phyloP scores from a whole-genome alignment of 1,140 invertebrate genomes.

The Protaetia brevitarsis region DNA sequence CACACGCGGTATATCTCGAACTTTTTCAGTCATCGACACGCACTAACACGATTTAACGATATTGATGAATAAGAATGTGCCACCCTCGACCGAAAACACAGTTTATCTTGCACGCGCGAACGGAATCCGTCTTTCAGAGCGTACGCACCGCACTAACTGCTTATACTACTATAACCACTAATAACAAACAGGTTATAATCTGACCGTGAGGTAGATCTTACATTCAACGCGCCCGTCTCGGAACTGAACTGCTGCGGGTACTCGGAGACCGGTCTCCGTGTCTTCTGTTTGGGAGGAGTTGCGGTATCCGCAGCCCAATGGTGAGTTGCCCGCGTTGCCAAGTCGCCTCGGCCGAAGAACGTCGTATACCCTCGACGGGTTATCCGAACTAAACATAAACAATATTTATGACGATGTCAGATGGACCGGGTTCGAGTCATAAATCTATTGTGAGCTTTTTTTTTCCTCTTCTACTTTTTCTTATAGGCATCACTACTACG shows the following conservation, averaged over 20 bases:
- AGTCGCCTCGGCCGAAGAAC: slow-evolving; percentile 32
- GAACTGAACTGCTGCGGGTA: slow-evolving; percentile 33
- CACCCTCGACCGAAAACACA: too few relatives aligned
- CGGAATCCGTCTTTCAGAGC: too few relatives aligned
- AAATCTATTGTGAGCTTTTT: slow-evolving; percentile 43
- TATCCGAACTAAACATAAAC: slow-evolving; percentile 44
- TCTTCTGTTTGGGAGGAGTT: slow-evolving; percentile 41
- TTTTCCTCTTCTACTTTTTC: slow-evolving; percentile 25
- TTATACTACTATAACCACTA: too few relatives aligned
- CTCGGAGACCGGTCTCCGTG: slow-evolving; percentile 18
- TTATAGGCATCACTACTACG: neutral
- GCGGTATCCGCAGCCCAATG: slow-evolving; percentile 34
- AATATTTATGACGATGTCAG: slow-evolving; percentile 48
- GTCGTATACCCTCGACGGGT: slow-evolving; percentile 20
- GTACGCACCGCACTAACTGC: too few relatives aligned
- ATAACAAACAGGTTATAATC: slow-evolving; percentile 26
- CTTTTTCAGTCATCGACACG: too few relatives aligned
- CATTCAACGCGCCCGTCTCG: slow-evolving; percentile 23
- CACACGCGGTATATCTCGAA: too few relatives aligned
- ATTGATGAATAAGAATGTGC: too few relatives aligned
- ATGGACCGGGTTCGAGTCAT: slow-evolving; percentile 42
- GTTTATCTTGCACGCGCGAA: too few relatives aligned
- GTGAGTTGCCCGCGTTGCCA: slow-evolving; percentile 38
- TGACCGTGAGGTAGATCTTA: slow-evolving; percentile 20
- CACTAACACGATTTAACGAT: too few relatives aligned